These are phyloP conservation scores for Drosophila serrata DNA, from an alignment of 1,140 invertebrate species.

Conservation along the genomic window DNA sequence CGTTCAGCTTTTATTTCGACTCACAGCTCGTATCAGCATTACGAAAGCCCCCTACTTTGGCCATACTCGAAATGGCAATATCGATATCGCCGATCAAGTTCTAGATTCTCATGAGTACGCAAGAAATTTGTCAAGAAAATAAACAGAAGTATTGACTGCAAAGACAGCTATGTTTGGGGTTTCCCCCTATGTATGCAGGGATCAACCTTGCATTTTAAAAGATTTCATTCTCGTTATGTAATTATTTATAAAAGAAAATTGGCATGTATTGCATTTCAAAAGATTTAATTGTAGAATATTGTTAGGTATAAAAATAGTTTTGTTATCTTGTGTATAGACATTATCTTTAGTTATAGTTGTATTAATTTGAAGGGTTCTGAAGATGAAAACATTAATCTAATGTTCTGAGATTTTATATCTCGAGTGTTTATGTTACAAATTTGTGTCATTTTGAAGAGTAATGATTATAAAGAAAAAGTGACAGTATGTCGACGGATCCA, in stretches of 20 bases:
- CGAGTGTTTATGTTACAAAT: constrained; percentile 16
- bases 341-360: constrained; percentile 1
- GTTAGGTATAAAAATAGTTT: constrained; percentile 1
- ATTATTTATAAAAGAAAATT: neutral
- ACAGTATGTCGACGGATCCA: neutral
- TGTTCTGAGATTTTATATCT: constrained; percentile 18
- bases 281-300: no score
- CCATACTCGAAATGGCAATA: constrained; percentile 12
- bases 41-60: constrained; percentile 14
- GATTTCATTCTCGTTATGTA: neutral
- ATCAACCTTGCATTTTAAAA: neutral
- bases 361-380: neutral
- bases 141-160: constrained; percentile 1
- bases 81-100: constrained; percentile 3
- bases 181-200: neutral
- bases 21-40: constrained; percentile 7
- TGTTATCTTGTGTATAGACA: neutral
- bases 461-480: neutral
- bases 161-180: neutral
- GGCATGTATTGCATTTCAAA: neutral
- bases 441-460: constrained; percentile 8
- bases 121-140: neutral
- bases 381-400: constrained; percentile 26
- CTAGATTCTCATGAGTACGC: neutral
- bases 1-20: constrained; percentile 22